These are phyloP conservation scores for Pygoscelis antarcticus DNA, from an alignment of 2,113 vertebrate species.

Conservation along the genomic window DNA sequence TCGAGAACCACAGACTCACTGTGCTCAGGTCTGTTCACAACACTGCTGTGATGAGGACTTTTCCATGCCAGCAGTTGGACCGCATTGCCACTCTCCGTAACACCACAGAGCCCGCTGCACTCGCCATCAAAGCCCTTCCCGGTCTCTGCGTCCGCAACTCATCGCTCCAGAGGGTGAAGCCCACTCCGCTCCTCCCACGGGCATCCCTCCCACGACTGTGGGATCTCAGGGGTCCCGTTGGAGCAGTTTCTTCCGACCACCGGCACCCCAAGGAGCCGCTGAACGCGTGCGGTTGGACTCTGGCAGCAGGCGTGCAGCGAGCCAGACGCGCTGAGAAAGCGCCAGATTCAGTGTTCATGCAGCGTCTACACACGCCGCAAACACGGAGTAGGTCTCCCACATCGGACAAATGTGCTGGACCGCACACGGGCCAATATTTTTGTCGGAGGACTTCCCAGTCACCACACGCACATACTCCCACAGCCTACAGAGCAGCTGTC, in stretches of 20 bases:
- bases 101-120: no score
- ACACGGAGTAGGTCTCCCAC: rapidly evolving
- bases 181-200: no score
- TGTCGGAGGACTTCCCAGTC: background rate
- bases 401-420: rapidly evolving
- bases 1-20: no score
- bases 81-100: no score
- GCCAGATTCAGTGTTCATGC: rapidly evolving
- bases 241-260: background rate
- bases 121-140: no score
- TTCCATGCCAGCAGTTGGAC: no score
- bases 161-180: no score
- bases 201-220: background rate
- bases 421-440: background rate
- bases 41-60: no score
- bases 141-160: no score
- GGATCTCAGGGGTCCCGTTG: background rate
- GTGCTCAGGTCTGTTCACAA: no score
- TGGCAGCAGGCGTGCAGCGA: background rate
- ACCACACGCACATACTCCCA: background rate
- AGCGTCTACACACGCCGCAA: rapidly evolving
- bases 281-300: rapidly evolving
- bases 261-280: rapidly evolving
- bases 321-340: no score
- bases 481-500: background rate